Conservation (phyloP, 2,113 vertebrate genomes). For the Micromys minutus region DNA sequence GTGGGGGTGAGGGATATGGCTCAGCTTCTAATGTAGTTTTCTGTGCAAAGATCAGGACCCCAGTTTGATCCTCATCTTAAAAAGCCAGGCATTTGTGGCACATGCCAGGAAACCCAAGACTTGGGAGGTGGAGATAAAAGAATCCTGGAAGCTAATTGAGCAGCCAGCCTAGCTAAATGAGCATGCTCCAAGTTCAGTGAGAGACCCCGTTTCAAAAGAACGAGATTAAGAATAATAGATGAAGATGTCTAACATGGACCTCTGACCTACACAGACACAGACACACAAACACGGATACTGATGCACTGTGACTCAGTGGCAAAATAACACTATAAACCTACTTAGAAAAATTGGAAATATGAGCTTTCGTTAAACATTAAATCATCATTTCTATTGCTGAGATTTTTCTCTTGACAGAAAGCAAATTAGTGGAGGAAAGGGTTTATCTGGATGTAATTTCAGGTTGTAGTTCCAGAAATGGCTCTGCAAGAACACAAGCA, state of each 20-base stretch:
- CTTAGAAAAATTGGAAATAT: background rate
- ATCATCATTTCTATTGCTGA: background rate
- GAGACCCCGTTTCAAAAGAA: background rate
- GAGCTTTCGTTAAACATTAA: background rate
- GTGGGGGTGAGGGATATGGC: background rate
- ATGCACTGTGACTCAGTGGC: background rate
- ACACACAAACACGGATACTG: background rate
- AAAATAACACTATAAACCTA: background rate
- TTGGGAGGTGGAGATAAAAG: background rate
- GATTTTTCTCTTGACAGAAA: background rate
- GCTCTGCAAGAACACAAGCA: background rate
- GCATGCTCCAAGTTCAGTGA: background rate
- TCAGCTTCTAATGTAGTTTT: background rate
- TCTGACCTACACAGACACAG: background rate
- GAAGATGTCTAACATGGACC: too few species aligned
- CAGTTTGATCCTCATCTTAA: background rate
- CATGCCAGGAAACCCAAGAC: background rate
- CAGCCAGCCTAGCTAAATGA: background rate
- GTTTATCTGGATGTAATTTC: too few species aligned
- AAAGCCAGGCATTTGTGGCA: background rate
- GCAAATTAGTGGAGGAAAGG: background rate
- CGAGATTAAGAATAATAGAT: background rate
- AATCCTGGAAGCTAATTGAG: background rate
- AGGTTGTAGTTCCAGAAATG: background rate
- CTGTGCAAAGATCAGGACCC: background rate